Percentiles rank a stretch among this genome's conserved stretches.
Evolutionary conservation across 2,113 vertebrate genomes (phyloP).

Genomic region (Actenoides hombroni): DNA sequence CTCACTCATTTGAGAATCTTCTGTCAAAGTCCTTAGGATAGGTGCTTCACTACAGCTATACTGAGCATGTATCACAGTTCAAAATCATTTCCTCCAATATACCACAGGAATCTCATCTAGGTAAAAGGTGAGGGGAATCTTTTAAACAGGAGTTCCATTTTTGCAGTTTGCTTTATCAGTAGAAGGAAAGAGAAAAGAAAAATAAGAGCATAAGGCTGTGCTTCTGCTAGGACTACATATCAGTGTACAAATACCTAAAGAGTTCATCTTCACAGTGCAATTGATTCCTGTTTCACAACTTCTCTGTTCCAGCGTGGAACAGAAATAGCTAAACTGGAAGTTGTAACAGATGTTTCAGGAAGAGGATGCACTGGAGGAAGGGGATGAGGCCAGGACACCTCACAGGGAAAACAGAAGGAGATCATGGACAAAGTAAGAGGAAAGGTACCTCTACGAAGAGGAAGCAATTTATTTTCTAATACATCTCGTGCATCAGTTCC

Average conservation of each 20-base stretch:
- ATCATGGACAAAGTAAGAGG: neutral
- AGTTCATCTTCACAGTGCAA: neutral
- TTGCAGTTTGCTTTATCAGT: neutral
- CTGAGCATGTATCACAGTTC: neutral
- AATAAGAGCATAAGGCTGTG: neutral
- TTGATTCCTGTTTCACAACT: neutral
- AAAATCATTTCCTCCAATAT: neutral
- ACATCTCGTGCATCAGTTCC: constrained; percentile 96
- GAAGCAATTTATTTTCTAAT: constrained; percentile 95
- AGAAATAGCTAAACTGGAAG: neutral
- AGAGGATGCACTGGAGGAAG: neutral
- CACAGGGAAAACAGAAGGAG: neutral
- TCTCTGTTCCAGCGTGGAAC: neutral
- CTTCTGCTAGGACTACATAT: neutral
- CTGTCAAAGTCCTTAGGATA: neutral
- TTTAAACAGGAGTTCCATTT: neutral
- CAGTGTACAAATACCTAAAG: neutral
- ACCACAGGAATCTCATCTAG: neutral
- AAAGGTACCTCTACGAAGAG: constrained; percentile 88
- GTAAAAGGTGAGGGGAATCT: accelerated
- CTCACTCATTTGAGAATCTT: neutral
- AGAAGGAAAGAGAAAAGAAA: neutral
- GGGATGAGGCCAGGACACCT: neutral
- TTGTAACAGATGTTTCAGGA: neutral
- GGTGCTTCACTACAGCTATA: neutral